Base-by-base conservation (phyloP, 2,113 vertebrate species). In the Desmodus rotundus region DNA sequence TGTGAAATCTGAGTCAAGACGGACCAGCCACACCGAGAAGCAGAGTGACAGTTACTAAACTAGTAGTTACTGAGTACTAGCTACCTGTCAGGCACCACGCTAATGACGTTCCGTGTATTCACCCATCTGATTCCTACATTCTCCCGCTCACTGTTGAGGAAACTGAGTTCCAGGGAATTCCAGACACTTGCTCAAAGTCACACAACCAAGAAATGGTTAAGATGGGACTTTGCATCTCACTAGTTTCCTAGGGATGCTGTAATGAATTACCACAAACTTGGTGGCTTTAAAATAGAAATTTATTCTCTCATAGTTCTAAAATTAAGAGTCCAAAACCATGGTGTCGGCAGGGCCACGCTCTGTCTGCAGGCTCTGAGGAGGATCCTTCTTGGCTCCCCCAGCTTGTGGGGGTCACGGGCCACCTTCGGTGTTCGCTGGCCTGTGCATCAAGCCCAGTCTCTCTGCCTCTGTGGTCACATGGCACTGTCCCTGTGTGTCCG, bases 311-410 rank as follows among this genome's bases (percentile, higher is more conserved):
- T 5, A n/a, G 87, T 72, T 63, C 63, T 65, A 65, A 33, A 73
- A 52, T 13, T 63, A n/a, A 16, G 45, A 12, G 13, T 26, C n/a
- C 22, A 83, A 54, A 77, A 52, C n/a, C 36, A 50, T 31, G 38
- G 36, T 19, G 47, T 5, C 0, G 24, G 10, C 63, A 80, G 54
- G 65, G n/a, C 58, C 8, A 36, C 2, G 2, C 0, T 3, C 8
- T 12, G 12, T 11, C 20, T 5, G 5, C 58, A 70, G 52, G 15
- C 38, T 43, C 63, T 13, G 26, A 26, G 38, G 2, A 73, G 22
- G 14, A 10, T 1, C 41, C 43, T 28, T n/a, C 43, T 52, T 4
- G 45, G 87, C 15, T 45, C 24, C 74, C 52, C 70, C 26, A 1
- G 22, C 38, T 52, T 31, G 11, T 2, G 56, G 36, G 12, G 43